Conservation (phyloP, 2,113 vertebrate species). For the Vulpes ferrilata region DNA sequence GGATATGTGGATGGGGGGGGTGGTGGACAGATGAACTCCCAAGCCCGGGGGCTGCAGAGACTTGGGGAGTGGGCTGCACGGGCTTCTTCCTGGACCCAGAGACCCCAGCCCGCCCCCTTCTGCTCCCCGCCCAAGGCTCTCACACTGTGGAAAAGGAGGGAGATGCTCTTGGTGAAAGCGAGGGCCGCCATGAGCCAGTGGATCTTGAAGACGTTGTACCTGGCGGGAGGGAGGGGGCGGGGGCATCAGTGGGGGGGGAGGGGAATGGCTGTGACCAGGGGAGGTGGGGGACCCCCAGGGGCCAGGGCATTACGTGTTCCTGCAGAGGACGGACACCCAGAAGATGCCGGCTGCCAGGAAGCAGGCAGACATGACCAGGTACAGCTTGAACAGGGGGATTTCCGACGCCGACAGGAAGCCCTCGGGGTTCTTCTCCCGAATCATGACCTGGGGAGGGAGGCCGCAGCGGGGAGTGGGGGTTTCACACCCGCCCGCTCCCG, state of each 20-base stretch:
- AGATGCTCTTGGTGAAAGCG: slow-evolving; percentile 91
- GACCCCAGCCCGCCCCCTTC: not conserved
- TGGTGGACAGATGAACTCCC: not conserved
- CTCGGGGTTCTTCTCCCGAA: slow-evolving; percentile 88
- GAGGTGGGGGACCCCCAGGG: not conserved
- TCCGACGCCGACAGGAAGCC: slow-evolving; percentile 91
- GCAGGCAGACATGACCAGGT: slow-evolving; percentile 90
- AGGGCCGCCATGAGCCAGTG: slow-evolving; percentile 94
- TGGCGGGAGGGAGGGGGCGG: slow-evolving; percentile 56
- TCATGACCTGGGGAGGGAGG: slow-evolving; percentile 86
- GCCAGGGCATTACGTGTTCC: slow-evolving; percentile 87
- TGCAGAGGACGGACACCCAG: slow-evolving; percentile 92
- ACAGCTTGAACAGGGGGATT: slow-evolving; percentile 92
- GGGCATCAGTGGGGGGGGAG: rapidly evolving
- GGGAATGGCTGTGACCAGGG: too few relatives aligned
- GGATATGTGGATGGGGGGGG: not conserved
- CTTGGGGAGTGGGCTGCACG: not conserved
- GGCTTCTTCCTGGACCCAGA: not conserved
- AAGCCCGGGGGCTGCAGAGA: not conserved
- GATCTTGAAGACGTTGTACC: slow-evolving; percentile 94
- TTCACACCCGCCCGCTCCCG: not conserved
- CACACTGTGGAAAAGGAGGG: slow-evolving; percentile 93
- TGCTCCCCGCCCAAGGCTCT: slow-evolving; percentile 71
- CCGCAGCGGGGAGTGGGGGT: rapidly evolving
- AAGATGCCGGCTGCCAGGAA: slow-evolving; percentile 89